Evolutionary conservation across 2,797 vertebrate species (phyloP), one percentile per base, ranked within the genome.

Genomic region (Thripadectes ignobilis): DNA sequence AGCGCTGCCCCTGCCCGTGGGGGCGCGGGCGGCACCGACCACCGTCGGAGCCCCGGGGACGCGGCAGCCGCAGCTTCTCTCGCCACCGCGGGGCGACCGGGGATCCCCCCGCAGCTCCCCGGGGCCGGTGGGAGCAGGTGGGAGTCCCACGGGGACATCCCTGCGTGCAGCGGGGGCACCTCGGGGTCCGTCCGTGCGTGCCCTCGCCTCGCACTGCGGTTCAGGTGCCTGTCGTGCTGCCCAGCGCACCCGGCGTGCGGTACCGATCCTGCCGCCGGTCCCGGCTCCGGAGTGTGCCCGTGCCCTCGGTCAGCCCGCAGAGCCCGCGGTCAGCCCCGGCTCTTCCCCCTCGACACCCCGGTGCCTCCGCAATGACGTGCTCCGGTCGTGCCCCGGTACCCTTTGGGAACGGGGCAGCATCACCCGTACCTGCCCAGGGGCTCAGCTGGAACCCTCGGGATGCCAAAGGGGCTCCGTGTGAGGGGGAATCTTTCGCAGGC

Each of bases 131-230:
- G 1, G 41, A 41, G 27, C 36, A 24, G 26, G 57, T 41, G 15
- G 61, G 36, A 36, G 20, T 71, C 55, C 77, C 36, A n/a, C 32
- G 6, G 62, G 83, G 19, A 16, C 11, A 2, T 12, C 49, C n/a
- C 30, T 5, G 34, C 7, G 4, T 0, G 46, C 34, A 3, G 29
- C 23, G 6, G 52, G 73, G 71, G 4, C 49, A 0, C 5, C 45
- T 12, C 36, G 14, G 30, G 4, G 12, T 15, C 49, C 7, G 45
- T 22, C 39, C 24, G 39, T 39, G 51, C 7, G 36, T 29, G 6
- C 16, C 14, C 18, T 3, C 12, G 1, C 48, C 3, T 6, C 0
- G 52, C 61, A 1, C 58, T 10, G 74, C 27, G 0, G 19, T 8
- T 36, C 23, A 4, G 6, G 11, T 13, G 16, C n/a, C 43, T 3